Base-by-base conservation (phyloP, 2,888 invertebrate species). In the Trypoxylon attenuatum region DNA sequence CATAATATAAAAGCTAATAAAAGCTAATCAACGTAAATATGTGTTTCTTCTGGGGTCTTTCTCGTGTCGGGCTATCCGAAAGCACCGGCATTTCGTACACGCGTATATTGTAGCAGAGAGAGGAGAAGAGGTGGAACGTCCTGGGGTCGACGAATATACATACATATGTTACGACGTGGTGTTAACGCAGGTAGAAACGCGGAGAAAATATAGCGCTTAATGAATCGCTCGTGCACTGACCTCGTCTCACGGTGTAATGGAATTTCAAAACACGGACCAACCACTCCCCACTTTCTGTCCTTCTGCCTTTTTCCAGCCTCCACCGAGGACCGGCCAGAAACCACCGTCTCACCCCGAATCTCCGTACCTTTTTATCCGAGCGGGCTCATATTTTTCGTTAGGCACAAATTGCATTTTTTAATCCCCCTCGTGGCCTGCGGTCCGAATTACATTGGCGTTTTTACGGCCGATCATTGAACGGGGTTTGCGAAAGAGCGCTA, bases 211-310 rank as follows among this genome's bases (percentile, higher is more conserved):
- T 50, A 56, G 52, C 54, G 47, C 42, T 71, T 73, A 73, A 77
- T 73, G 72, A 76, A 76, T 70, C 57, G 74, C 41, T 46, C 59
- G 63, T 73, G 57, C 69, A 65, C 78, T 78, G 73, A 73, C 76
- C 78, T 81, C 79, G 76, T 79, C 78, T 69, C 72, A 67, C 65
- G 53, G 71, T 45, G 73, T 83, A 83, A 84, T 84, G 84, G 84
- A 84, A 84, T 84, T 84, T 84, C 77, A 81, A 78, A 83, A 78
- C 80, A 77, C 64, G 64, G 49, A 16, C 52, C 41, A 45, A 18
- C 47, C 38, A 41, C 39, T 39, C 61, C 8, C 47, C 51, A n/a
- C 50, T 18, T 38, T 15, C 53, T 25, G 0, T 2, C 15, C 13
- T 39, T 41, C 45, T 19, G 25, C 41, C 25, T 13, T n/a, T 21